Base-by-base conservation (phyloP, 37 sponge, comb jelly and placozoan species). In the Ianthella basta region DNA sequence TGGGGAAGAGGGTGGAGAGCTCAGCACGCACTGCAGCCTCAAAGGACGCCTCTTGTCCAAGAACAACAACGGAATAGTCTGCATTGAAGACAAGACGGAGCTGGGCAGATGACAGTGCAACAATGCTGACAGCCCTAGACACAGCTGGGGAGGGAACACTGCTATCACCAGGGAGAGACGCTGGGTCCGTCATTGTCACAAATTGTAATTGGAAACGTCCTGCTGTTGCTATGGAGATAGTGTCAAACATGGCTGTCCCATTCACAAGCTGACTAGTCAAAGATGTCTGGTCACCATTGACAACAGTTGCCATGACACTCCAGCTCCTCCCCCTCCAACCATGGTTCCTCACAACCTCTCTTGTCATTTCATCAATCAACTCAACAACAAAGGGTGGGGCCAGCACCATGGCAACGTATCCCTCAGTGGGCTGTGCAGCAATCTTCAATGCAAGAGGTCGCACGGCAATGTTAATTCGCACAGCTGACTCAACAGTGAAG, bases 311-410 rank as follows among this genome's bases (percentile, higher is more conserved):
- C 23, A 57, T 16, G 56, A 32, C 66, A 4, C 77, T 80, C 95
- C 95, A 94, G 0, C 56, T 66, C 38, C 72, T 83, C 65, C 89
- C 92, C 21, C 89, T 86, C 95, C 92, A 91, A 10, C 59, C 81
- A 30, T 81, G 85, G 21, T 94, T 91, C 25, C n/a, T 61, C 24
- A 91, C 78, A 2, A 81, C 54, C 10, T 33, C 59, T 12, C 68
- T 64, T 20, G 20, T 85, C 0, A 10, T 27, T 23, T 50, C 21
- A 69, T 94, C 92, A 21, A 86, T 16, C 16, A 94, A 72, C 33
- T 80, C 38, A 4, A 94, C 84, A 23, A 33, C 53, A 19, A 87
- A 87, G 56, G 83, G 65, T 4, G 89, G 89, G 20, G 38, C 75
- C 16, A 94, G 85, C 1, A 41, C n/a, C 56, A 86, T 75, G 23